Evolutionary conservation across 2,113 vertebrate genomes (phyloP), one percentile per base, ranked within the genome.

Genomic region (Caranx melampygus): DNA sequence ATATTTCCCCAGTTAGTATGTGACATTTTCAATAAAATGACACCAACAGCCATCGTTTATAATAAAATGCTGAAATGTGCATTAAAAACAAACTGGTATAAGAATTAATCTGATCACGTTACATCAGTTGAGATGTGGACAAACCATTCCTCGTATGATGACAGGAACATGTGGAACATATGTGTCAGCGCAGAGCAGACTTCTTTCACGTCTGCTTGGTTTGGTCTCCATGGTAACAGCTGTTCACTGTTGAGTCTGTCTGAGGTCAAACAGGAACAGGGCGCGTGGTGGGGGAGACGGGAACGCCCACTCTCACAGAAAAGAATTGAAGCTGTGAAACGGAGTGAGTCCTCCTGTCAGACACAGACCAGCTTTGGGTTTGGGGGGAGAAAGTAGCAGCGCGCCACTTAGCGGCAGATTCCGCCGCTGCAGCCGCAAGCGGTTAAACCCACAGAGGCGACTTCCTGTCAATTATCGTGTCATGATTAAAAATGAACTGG

Each of bases 351-450:
- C 15, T 76, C 69, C 0, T 26, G 11, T 58, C 21, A 8, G 0
- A 1, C 26, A 63, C 15, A 58, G 26, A 72, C 55, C 0, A 86
- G 26, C 88, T 88, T 49, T 59, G 75, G 4, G 1, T 1, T 2
- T 0, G 1, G 2, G 3, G n/a, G 3, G 31, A 2, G 31, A 59
- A 78, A 34, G 68, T 18, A 9, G 9, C 35, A 18, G 42, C 15
- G 65, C 81, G 88, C 77, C 82, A 66, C 58, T 86, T 84, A n/a
- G 15, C 8, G 88, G 78, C 44, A 6, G 35, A 3, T 21, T 3
- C 0, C 1, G 75, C 10, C 5, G 10, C 74, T 52, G 74, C 79
- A 45, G 26, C 21, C 37, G 13, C 5, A 9, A 18, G 60, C 2
- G 0, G 1, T 5, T 21, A 0, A 51, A 21, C 13, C 2, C 42